A percentile compares a stretch with the other conserved stretches of the same genome.
phyloP scores from a whole-genome alignment of 2,888 invertebrate genomes.

The Archaeoteleia sp. region DNA sequence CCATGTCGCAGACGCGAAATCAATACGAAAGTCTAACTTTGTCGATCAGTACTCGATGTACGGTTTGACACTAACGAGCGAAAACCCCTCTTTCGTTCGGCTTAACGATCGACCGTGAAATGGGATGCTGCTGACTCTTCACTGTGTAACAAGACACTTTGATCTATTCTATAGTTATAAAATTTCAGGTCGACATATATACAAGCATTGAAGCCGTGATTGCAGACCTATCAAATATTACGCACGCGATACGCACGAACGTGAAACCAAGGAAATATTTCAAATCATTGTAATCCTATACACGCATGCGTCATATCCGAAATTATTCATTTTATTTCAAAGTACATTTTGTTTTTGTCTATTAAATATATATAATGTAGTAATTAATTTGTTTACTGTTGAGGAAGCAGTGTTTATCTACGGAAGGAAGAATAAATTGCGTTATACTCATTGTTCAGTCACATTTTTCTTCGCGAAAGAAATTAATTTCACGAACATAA shows the following conservation, averaged over 20 bases:
- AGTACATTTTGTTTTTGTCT: too few relatives aligned
- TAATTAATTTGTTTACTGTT: too few relatives aligned
- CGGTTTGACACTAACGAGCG: constrained; percentile 64
- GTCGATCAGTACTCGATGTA: constrained; percentile 57
- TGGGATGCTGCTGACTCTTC: constrained; percentile 61
- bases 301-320: too few relatives aligned
- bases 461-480: constrained; percentile 6
- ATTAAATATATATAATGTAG: too few relatives aligned
- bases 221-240: constrained; percentile 23
- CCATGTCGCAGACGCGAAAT: constrained; percentile 47
- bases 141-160: constrained; percentile 60
- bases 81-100: constrained; percentile 56
- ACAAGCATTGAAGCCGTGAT: constrained; percentile 16
- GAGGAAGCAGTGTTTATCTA: too few relatives aligned
- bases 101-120: constrained; percentile 58
- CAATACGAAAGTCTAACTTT: constrained; percentile 27
- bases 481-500: constrained; percentile 20
- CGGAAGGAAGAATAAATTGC: too few relatives aligned
- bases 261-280: constrained; percentile 33
- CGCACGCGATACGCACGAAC: constrained; percentile 7
- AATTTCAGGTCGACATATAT: constrained; percentile 45
- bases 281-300: too few relatives aligned
- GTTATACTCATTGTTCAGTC: too few relatives aligned
- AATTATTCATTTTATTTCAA: background rate
- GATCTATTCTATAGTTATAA: constrained; percentile 56